Evolutionary conservation across 2,888 invertebrate genomes (phyloP), one percentile per base, ranked within the genome.

Genomic region (Lumbricus terrestris): DNA sequence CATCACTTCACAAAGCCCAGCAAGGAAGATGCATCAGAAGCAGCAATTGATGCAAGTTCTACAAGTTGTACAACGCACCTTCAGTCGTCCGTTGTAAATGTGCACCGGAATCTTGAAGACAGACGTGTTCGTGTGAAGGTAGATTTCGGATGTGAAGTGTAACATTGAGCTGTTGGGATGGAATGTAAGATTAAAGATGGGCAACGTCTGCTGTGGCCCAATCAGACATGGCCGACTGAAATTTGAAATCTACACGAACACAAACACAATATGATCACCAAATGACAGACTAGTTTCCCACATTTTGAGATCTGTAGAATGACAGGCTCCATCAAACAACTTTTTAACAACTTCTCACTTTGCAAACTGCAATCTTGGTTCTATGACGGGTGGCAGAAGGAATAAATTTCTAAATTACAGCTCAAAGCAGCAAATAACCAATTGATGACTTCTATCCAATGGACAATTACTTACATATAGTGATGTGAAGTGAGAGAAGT

Each of bases 51-150:
- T 69, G 8, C n/a, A 82, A 85, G 40, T 90, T 38, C 35, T 47
- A 94, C 96, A 69, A 54, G n/a, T n/a, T 69, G 35, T 29, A 33
- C 15, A 33, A 11, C 18, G 6, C 95, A 93, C 95, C 93, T 94
- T 94, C 90, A 97, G 95, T 94, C 96, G 96, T 88, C 97, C 97
- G 94, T 97, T 96, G 94, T 97, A 97, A 93, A 97, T 96, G 89
- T 96, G 94, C 91, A 97, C 95, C 54, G 97, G 97, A 92, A 97
- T 96, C 92, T 96, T 95, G 92, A 97, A 96, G 82, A 96, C 96
- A 42, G 97, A 97, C 91, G 97, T 96, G 95, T 97, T 97, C 35
- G 97, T 97, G 94, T 96, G 96, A 89, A 97, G 95, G 85, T 96
- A 95, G 92, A 97, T 96, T 92, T 96, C 95, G 23, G 97, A 96